These are phyloP conservation scores for Pristionchus maxplancki DNA, from an alignment of 2,888 invertebrate genomes.

Conservation along the genomic window DNA sequence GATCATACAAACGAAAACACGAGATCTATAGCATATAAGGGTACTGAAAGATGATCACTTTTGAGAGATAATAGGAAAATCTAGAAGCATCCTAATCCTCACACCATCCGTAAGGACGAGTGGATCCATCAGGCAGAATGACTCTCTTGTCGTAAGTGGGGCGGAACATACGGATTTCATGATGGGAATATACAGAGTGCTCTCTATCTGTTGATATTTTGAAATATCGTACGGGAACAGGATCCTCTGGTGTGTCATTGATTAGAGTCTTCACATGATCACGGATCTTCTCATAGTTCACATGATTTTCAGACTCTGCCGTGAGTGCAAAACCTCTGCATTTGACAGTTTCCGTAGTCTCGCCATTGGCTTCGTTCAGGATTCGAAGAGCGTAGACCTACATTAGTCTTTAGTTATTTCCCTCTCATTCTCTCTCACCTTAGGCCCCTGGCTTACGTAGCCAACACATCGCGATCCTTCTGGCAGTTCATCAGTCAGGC, in stretches of 20 bases:
- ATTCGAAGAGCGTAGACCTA: conserved; percentile 11
- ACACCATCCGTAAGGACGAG: conserved; percentile 7
- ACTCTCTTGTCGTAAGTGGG: conserved; percentile 1
- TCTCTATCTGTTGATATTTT: not conserved
- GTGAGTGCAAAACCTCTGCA: conserved; percentile 26
- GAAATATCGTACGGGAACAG: not conserved
- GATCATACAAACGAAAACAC: not conserved
- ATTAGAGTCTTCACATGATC: conserved; percentile 6
- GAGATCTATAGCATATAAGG: not conserved
- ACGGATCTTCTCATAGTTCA: not conserved
- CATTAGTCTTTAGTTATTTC: too few relatives aligned
- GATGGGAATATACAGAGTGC: not conserved
- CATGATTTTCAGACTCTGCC: not conserved
- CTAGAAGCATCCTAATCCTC: not conserved
- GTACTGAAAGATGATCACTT: too few relatives aligned
- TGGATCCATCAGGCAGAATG: not conserved
- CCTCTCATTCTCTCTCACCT: not conserved
- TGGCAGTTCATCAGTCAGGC: conserved; percentile 14
- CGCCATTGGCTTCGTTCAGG: not conserved
- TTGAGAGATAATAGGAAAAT: not conserved
- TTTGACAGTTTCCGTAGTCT: not conserved
- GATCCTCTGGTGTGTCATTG: not conserved
- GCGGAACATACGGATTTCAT: not conserved
- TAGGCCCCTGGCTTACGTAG: conserved; percentile 34
- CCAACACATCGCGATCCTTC: conserved; percentile 8